A percentile compares a stretch with the other conserved stretches of the same genome.
phyloP scores from a whole-genome alignment of 2,888 invertebrate genomes.

The Notocelia uddmanniana region DNA sequence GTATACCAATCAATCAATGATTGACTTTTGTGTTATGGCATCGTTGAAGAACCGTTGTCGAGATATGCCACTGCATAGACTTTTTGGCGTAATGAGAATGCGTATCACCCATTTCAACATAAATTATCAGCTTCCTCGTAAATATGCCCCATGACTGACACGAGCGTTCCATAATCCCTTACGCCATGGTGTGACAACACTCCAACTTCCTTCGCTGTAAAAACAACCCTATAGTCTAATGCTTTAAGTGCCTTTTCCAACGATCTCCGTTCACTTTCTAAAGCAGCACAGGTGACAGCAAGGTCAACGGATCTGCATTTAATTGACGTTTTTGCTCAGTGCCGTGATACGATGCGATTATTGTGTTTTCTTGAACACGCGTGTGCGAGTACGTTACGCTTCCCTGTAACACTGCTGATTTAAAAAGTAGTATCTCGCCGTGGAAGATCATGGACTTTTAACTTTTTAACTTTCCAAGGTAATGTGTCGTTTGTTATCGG shows the following conservation, averaged over 20 bases:
- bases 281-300: slow-evolving; percentile 47
- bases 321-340: slow-evolving; percentile 55
- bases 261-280: slow-evolving; percentile 36
- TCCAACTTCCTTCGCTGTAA: neutral
- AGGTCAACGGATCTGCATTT: slow-evolving; percentile 58
- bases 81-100: neutral
- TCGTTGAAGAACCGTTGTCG: no score
- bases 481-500: neutral
- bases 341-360: slow-evolving; percentile 53
- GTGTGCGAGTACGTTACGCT: slow-evolving; percentile 22
- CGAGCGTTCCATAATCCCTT: neutral
- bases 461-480: slow-evolving; percentile 4
- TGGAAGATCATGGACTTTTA: neutral
- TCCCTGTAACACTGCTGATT: slow-evolving; percentile 13
- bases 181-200: slow-evolving; percentile 32
- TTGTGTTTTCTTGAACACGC: slow-evolving; percentile 36
- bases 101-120: neutral
- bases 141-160: neutral
- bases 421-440: neutral
- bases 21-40: no score
- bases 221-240: neutral
- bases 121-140: neutral
- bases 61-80: no score
- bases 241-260: neutral
- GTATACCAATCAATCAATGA: no score